Evolutionary conservation across 2,888 invertebrate genomes (phyloP), one percentile per base, ranked within the genome.

Genomic region (Trissoscelio sp.): DNA sequence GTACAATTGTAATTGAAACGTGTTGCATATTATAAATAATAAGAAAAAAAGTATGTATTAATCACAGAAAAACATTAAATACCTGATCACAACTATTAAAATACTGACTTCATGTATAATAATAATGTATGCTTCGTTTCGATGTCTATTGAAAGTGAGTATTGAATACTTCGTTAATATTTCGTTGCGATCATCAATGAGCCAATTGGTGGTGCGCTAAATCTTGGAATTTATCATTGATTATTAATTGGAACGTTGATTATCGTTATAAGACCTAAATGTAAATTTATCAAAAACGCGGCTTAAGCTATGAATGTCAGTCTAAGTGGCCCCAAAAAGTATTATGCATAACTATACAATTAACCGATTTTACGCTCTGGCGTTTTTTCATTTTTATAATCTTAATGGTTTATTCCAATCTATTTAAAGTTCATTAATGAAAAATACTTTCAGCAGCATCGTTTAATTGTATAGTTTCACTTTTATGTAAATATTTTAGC

Each of bases 271-370:
- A 6, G 9, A 46, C 16, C 44, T 62, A 70, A 62, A 64, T 79
- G 39, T 70, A 72, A 51, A 42, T 67, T 64, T 48, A 64, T 70
- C 57, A 58, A 70, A 79, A 79, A 64, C 22, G 39, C 48, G n/a
- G 34, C 64, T 67, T 67, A 55, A 60, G 34, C 66, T 72, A 79
- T 66, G 48, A 53, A 78, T 31, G 70, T 78, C 70, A 64, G 62
- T 78, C 77, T 78, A 70, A 62, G 64, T 78, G 78, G 70, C 78
- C 57, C 64, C 70, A 64, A 57, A 75, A 78, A 28, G 39, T 70
- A 53, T 46, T 57, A 46, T 14, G 20, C 16, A 9, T 22, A 55
- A 77, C 77, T 69, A 46, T 55, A 69, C 69, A 69, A 69, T 77
- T 60, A 55, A 77, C 9, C 69, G 37, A 53, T 12, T 24, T 28